phyloP scores from a whole-genome alignment of 2,888 invertebrate species.

The Polyploca ridens region DNA sequence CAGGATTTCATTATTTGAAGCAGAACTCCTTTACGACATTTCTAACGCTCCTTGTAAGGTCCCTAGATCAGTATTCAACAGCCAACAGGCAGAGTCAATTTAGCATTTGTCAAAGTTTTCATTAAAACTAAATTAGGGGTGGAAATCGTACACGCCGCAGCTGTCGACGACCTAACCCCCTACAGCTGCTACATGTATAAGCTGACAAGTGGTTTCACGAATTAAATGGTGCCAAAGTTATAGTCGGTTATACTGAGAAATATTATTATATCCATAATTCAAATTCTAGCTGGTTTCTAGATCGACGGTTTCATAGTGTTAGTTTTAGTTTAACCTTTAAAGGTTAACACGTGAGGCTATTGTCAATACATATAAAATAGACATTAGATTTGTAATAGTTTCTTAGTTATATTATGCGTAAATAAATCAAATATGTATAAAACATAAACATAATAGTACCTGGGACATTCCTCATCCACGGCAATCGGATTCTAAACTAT shows the following conservation, averaged over 20 bases:
- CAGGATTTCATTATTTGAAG: neutral
- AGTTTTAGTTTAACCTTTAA: neutral
- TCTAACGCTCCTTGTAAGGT: neutral
- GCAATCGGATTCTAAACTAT: too few species aligned
- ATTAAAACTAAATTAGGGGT: constrained; percentile 37
- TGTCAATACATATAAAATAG: neutral
- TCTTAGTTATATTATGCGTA: too few species aligned
- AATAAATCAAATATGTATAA: too few species aligned
- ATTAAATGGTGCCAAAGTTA: constrained; percentile 26
- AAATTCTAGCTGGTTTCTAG: neutral
- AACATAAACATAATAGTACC: too few species aligned
- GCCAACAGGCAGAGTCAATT: constrained; percentile 10
- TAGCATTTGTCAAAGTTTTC: constrained; percentile 32
- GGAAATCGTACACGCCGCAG: constrained; percentile 19
- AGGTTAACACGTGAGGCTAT: neutral
- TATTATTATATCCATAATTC: neutral
- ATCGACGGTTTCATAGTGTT: neutral
- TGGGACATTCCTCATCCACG: too few species aligned
- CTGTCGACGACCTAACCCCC: constrained; percentile 19
- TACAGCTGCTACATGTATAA: constrained; percentile 23
- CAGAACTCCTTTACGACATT: neutral
- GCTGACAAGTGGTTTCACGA: constrained; percentile 29
- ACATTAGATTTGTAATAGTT: neutral
- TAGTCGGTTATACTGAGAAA: constrained; percentile 18
- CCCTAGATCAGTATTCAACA: neutral